These are phyloP conservation scores for Drosophila nigromelanica DNA, from an alignment of 1,140 invertebrate genomes.

Conservation along the genomic window DNA sequence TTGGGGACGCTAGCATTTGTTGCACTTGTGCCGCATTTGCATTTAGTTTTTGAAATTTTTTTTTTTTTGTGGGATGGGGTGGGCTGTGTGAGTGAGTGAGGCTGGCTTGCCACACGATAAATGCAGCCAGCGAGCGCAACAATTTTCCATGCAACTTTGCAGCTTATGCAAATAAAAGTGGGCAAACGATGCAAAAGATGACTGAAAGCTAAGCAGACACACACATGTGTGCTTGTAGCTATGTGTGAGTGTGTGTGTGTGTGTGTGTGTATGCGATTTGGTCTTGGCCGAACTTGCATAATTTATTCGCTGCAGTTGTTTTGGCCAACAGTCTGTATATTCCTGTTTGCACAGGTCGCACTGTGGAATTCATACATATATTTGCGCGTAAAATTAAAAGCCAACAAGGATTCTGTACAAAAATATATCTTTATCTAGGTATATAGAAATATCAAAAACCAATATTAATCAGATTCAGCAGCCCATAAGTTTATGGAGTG, in stretches of 20 bases:
- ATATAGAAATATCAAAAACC: too few relatives aligned
- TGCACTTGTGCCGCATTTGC: slow-evolving; percentile 28
- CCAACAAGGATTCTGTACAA: background rate
- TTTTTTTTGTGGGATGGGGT: background rate
- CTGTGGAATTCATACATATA: slow-evolving; percentile 22
- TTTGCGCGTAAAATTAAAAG: background rate
- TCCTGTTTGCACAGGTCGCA: slow-evolving; percentile 14
- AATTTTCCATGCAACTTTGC: slow-evolving; percentile 53
- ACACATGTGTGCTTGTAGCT: background rate
- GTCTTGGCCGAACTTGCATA: slow-evolving; percentile 52
- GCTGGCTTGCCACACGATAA: slow-evolving; percentile 13
- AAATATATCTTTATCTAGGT: background rate
- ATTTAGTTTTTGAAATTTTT: slow-evolving; percentile 3
- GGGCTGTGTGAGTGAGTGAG: background rate
- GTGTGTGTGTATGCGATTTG: slow-evolving; percentile 21
- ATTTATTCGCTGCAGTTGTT: slow-evolving; percentile 75
- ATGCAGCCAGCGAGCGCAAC: slow-evolving; percentile 54
- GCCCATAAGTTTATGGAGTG: too few relatives aligned
- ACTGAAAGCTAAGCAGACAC: slow-evolving; percentile 45
- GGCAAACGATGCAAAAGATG: slow-evolving; percentile 48
- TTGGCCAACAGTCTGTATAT: slow-evolving; percentile 52
- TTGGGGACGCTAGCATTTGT: background rate
- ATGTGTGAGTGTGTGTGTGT: background rate
- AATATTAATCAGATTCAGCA: background rate
- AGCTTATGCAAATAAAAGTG: slow-evolving; percentile 68